These are phyloP conservation scores for Lerista edwardsae DNA, from an alignment of 2,797 vertebrate genomes.

Conservation along the genomic window DNA sequence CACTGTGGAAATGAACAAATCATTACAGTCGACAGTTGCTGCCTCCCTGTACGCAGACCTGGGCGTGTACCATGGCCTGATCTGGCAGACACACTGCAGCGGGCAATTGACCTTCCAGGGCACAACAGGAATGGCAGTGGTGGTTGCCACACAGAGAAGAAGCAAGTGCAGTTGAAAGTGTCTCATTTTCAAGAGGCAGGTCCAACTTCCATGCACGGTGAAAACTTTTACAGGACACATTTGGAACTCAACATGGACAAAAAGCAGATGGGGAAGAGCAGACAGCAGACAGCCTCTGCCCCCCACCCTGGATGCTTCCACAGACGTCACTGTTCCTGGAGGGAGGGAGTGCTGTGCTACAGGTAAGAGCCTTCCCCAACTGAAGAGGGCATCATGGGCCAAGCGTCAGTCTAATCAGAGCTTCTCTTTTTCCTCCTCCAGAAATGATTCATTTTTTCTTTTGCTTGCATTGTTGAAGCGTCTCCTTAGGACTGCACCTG, in stretches of 20 bases:
- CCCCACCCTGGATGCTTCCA: background rate
- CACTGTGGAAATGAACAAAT: slow-evolving; percentile 87
- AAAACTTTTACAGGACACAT: slow-evolving; percentile 33
- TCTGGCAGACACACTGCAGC: slow-evolving; percentile 89
- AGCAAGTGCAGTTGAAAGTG: slow-evolving; percentile 80
- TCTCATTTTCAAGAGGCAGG: slow-evolving; percentile 71
- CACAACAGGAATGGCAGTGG: slow-evolving; percentile 82
- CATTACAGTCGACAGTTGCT: slow-evolving; percentile 95
- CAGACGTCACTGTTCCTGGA: background rate
- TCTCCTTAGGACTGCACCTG: slow-evolving; percentile 53
- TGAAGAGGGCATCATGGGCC: slow-evolving; percentile 26
- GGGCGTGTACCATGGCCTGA: slow-evolving; percentile 96
- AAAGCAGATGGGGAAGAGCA: background rate
- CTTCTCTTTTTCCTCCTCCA: slow-evolving; percentile 12
- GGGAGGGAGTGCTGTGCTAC: background rate
- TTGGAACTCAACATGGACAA: background rate
- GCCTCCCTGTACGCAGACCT: slow-evolving; percentile 93
- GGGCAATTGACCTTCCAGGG: slow-evolving; percentile 94
- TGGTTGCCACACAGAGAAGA: slow-evolving; percentile 79
- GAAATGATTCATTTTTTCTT: background rate
- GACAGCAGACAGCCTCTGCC: background rate
- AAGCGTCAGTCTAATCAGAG: slow-evolving; percentile 11
- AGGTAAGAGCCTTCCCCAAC: background rate
- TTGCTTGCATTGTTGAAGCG: background rate
- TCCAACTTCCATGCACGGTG: slow-evolving; percentile 33